Percentiles rank a stretch among this genome's conserved stretches.
phyloP scores from a whole-genome alignment of 2,113 vertebrate species.

The Etia nguti region DNA sequence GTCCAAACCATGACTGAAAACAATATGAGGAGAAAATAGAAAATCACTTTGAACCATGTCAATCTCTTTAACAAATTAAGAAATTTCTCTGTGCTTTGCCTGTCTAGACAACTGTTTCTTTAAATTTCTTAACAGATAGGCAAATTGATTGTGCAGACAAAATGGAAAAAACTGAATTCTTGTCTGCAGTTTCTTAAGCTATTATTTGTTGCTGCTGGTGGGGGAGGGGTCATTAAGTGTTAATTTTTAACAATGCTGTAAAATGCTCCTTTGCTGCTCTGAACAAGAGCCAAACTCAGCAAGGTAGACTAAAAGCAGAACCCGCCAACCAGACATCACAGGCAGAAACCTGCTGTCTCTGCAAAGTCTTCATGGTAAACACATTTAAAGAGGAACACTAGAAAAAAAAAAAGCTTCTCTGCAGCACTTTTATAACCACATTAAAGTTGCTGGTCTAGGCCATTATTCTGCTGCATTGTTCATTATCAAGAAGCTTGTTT shows the following conservation, averaged over 20 bases:
- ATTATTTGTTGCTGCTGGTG: background rate
- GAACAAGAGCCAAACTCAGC: slow-evolving; percentile 16
- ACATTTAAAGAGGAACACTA: slow-evolving; percentile 46
- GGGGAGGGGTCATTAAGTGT: background rate
- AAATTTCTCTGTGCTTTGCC: background rate
- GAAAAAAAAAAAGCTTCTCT: background rate
- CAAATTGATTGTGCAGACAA: background rate
- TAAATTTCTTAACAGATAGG: background rate
- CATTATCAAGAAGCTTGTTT: background rate
- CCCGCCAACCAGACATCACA: slow-evolving; percentile 11
- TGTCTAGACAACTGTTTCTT: background rate
- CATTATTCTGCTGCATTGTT: slow-evolving; percentile 18
- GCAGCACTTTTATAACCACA: slow-evolving; percentile 50
- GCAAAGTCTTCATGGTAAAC: slow-evolving; percentile 51
- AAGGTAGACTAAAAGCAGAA: slow-evolving; percentile 38
- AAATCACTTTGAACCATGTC: background rate
- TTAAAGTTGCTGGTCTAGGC: slow-evolving; percentile 20
- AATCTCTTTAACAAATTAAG: background rate
- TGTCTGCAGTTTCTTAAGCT: background rate
- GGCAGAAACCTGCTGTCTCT: slow-evolving; percentile 57
- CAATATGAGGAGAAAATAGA: accelerated
- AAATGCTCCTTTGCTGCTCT: slow-evolving; percentile 4
- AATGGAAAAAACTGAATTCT: background rate
- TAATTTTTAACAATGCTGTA: background rate
- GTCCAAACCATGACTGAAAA: background rate